Evolutionary conservation across 2,888 invertebrate species (phyloP).

Genomic region (Lamellibrachia satsuma): DNA sequence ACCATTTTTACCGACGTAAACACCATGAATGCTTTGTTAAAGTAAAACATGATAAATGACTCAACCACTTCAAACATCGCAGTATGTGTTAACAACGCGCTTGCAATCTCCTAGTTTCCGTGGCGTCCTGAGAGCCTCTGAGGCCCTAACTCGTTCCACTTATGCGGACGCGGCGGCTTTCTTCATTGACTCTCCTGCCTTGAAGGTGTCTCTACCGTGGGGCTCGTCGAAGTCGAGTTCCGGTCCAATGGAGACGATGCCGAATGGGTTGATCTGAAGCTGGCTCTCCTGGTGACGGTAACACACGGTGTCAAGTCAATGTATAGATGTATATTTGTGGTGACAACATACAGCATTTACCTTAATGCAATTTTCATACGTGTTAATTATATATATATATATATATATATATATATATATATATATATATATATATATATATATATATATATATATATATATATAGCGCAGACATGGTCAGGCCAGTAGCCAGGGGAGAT

Average conservation of each 20-base stretch:
- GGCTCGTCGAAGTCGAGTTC: conserved; percentile 50
- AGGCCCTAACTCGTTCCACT: background rate
- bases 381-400: no score
- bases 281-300: conserved; percentile 47
- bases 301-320: background rate
- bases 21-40: background rate
- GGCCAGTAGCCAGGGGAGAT: no score
- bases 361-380: background rate
- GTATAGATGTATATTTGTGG: background rate
- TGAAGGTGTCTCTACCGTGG: conserved; percentile 44
- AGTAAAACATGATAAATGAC: background rate
- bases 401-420: no score
- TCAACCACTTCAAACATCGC: conserved; percentile 9
- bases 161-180: background rate
- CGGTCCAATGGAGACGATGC: conserved; percentile 55
- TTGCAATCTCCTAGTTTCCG: background rate
- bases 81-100: background rate
- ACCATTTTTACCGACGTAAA: background rate
- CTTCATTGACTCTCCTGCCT: background rate
- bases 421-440: no score
- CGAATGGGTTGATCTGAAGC: conserved; percentile 48
- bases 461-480: no score
- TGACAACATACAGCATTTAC: background rate
- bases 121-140: background rate
- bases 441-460: no score